Evolutionary conservation across 2,888 invertebrate species (phyloP).

Genomic region (Hypena proboscidalis): DNA sequence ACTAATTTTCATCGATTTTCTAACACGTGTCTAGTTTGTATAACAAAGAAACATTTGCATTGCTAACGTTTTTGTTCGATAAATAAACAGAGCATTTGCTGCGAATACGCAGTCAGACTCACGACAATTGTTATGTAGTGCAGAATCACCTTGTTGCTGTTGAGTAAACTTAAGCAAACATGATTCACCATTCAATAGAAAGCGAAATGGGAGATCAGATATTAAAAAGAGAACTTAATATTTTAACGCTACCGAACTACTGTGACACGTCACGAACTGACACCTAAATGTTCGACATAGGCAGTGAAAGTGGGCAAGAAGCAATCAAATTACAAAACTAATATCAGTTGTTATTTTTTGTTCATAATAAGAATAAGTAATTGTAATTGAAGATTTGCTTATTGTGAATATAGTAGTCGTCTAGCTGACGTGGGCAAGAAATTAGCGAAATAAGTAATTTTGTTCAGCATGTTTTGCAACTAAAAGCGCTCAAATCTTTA

Average conservation of each 20-base stretch:
- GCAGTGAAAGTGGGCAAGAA: conserved; percentile 78
- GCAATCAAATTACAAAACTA: conserved; percentile 66
- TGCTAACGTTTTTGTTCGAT: conserved; percentile 49
- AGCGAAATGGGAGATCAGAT: conserved; percentile 57
- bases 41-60: conserved; percentile 53
- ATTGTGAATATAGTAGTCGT: too few species aligned
- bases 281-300: conserved; percentile 68
- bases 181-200: conserved; percentile 64
- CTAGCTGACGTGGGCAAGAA: too few species aligned
- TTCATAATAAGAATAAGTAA: too few species aligned
- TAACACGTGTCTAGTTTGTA: conserved; percentile 57
- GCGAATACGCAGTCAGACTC: conserved; percentile 24
- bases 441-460: too few species aligned
- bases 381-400: too few species aligned
- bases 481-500: too few species aligned
- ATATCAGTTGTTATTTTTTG: conserved; percentile 48
- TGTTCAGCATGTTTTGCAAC: too few species aligned
- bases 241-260: conserved; percentile 56
- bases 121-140: conserved; percentile 25
- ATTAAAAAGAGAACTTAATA: conserved; percentile 55
- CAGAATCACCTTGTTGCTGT: conserved; percentile 25
- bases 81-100: conserved; percentile 45
- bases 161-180: conserved; percentile 45
- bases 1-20: conserved; percentile 66
- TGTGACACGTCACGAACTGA: conserved; percentile 66